Evolutionary conservation across 1,140 invertebrate species (phyloP), one percentile per base, ranked within the genome.

Genomic region (Piezodorus guildinii): DNA sequence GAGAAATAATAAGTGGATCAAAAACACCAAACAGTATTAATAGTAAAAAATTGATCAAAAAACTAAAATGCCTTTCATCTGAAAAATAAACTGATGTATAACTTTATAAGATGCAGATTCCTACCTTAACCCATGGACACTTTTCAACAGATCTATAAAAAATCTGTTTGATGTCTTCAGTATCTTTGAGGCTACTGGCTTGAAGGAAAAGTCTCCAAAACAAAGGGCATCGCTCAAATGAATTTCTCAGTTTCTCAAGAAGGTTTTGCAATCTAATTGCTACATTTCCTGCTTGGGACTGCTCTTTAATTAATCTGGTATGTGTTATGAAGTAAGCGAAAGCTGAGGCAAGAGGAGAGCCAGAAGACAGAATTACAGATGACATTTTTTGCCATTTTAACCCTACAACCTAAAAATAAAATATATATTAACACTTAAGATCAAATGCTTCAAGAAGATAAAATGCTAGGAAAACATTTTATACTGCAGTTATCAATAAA

Each of bases 111-210:
- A 49, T 17, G 46, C 16, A 21, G 27, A 58, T 34, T 58, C 30
- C 68, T 74, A 79, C 79, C 72, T 83, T 85, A 61, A 82, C 77
- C 85, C 85, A 87, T 9, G 85, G 85, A 69, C 84, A 86, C 67
- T 82, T 78, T 68, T 83, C 80, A 17, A 83, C 69, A 0, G 80
- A 80, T 61, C 70, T 70, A 63, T 81, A 76, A 52, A 81, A 76
- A 61, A 75, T 76, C 16, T 75, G 73, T 59, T 76, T 73, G 65
- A 75, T 73, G 17, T 66, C 74, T 8, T 66, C 43, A 21, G 66
- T 61, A 51, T 73, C 70, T 61, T 71, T 72, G 62, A 73, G 68
- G 44, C 73, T 68, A n/a, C 76, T 68, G 62, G 80, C 75, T 15
- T 82, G 74, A 72, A 83, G 76, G 66, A 80, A 79, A 15, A 83